Evolutionary conservation across 2,888 invertebrate genomes (phyloP).

Genomic region (Dynastes hyllus): DNA sequence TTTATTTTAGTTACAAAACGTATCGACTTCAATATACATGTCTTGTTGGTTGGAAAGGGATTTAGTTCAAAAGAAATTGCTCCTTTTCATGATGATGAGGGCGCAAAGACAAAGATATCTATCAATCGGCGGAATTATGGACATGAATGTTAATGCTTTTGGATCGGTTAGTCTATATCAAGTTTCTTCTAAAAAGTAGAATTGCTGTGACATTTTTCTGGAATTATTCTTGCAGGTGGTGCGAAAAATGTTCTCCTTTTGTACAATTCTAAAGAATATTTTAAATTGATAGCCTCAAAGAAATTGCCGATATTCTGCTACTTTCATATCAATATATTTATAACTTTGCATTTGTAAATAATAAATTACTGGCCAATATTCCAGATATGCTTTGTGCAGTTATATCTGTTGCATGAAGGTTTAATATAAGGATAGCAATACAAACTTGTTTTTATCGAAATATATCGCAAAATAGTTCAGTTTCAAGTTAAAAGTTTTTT

Average conservation of each 20-base stretch:
- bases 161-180: conserved; percentile 23
- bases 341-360: conserved; percentile 10
- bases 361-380: no score
- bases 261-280: not conserved
- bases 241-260: conserved; percentile 3
- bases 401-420: no score
- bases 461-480: no score
- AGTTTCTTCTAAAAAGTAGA: no score
- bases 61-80: conserved; percentile 14
- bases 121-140: conserved; percentile 42
- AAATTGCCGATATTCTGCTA: no score
- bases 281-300: not conserved
- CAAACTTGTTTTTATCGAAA: no score
- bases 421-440: no score
- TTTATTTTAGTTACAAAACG: conserved; percentile 21
- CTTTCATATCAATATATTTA: no score
- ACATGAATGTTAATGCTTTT: conserved; percentile 41
- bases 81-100: conserved; percentile 35
- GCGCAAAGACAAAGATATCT: conserved; percentile 35
- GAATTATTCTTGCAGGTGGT: not conserved
- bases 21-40: conserved; percentile 39
- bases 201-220: no score
- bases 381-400: no score
- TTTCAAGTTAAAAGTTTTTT: no score
- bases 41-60: conserved; percentile 48